A percentile compares a stretch with the other conserved stretches of the same genome.
phyloP scores from a whole-genome alignment of 2,888 invertebrate genomes.

The Escarpia spicata region DNA sequence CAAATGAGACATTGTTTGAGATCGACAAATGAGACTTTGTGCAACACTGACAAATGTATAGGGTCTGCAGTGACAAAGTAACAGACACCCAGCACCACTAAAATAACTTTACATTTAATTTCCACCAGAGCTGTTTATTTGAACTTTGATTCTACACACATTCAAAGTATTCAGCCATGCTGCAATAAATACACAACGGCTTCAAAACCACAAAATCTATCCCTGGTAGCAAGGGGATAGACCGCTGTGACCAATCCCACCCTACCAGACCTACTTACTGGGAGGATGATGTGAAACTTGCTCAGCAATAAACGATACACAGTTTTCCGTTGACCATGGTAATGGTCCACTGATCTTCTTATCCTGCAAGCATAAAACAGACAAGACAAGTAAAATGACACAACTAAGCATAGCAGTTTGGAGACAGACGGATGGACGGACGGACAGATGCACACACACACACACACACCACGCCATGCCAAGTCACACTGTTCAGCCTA shows the following conservation, averaged over 20 bases:
- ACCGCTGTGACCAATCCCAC: background rate
- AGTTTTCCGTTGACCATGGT: conserved; percentile 88
- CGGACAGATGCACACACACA: too few relatives aligned
- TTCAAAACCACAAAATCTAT: background rate
- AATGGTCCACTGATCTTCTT: conserved; percentile 79
- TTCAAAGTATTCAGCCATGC: background rate
- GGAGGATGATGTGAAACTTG: conserved; percentile 99
- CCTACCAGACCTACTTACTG: conserved; percentile 70
- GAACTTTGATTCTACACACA: too few relatives aligned
- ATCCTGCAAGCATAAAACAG: conserved; percentile 46
- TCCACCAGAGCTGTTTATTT: too few relatives aligned
- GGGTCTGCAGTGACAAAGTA: too few relatives aligned
- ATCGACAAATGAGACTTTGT: too few relatives aligned
- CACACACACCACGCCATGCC: too few relatives aligned
- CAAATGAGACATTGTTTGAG: too few relatives aligned
- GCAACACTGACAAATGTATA: too few relatives aligned
- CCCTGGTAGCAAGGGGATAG: background rate
- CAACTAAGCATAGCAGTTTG: background rate
- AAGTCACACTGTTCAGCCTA: background rate
- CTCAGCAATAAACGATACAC: conserved; percentile 94
- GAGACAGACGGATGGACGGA: background rate
- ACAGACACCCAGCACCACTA: too few relatives aligned
- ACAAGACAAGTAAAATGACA: background rate
- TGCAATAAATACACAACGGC: background rate
- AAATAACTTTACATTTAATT: too few relatives aligned